Base-by-base conservation (phyloP, 1,140 invertebrate species). In the Papilio polyxenes region DNA sequence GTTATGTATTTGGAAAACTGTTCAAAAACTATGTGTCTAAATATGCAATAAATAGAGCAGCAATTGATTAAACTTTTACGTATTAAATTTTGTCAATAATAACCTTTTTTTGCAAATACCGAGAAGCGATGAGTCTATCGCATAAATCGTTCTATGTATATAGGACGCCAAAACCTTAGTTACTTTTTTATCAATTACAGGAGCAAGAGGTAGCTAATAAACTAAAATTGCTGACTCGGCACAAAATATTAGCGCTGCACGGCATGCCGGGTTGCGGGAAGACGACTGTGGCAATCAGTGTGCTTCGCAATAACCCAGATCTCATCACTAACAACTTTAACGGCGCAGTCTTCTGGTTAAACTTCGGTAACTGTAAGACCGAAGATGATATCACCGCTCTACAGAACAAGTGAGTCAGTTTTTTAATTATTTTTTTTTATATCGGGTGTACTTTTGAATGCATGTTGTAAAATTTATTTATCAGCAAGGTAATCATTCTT, bases 261-360 rank as follows among this genome's bases (percentile, higher is more conserved):
- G 96, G 96, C 2, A 97, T 97, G 96, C 95, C 96, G 44, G 96
- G 96, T 15, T 96, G 95, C 85, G 97, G 97, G n/a, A 97, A 97
- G 94, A 96, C 96, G 0, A 95, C 95, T 62, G 89, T 97, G n/a
- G 95, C 95, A n/a, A 94, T 95, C 40, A 95, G 95, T 81, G 95
- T 95, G 9, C 86, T 97, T 2, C 90, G 96, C 15, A 85, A 87
- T 44, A 95, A 96, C 83, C 89, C 90, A 10, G 84, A 94, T 72
- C 89, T 96, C 8, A 90, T 94, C 65, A 92, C 93, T 11, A 85
- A 85, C 20, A 94, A 93, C 85, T 92, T 94, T 81, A 90, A 90
- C 48, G 90, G 92, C 5, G 89, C 90, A 15, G 91, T 95, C 15
- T 95, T 95, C 82, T 95, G 95, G 95, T 86, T 95, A 6, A 95